phyloP scores from a whole-genome alignment of 2,888 invertebrate genomes.

The Pyrgus malvae region DNA sequence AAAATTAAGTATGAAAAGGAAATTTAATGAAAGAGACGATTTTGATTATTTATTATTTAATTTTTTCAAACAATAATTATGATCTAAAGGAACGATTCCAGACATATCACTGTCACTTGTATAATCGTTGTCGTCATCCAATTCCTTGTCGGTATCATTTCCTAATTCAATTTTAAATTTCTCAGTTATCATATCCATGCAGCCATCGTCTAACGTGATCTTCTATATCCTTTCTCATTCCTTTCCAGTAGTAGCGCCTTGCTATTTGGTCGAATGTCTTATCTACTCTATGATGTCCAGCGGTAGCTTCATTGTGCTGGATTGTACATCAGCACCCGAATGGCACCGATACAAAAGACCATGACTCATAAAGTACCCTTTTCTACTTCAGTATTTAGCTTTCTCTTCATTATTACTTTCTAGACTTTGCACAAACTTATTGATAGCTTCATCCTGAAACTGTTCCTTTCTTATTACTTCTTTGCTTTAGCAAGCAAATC shows the following conservation, averaged over 20 bases:
- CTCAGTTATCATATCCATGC: too few relatives aligned
- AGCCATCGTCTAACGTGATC: too few relatives aligned
- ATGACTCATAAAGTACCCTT: constrained; percentile 31
- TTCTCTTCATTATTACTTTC: background rate
- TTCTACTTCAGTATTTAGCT: constrained; percentile 28
- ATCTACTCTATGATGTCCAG: constrained; percentile 32
- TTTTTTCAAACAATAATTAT: too few relatives aligned
- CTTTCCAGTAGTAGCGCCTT: constrained; percentile 30
- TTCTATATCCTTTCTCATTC: constrained; percentile 29
- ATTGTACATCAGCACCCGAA: background rate
- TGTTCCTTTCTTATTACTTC: background rate
- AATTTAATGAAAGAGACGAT: too few relatives aligned
- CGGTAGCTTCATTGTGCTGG: constrained; percentile 30
- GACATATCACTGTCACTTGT: too few relatives aligned
- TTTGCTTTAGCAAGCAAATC: constrained; percentile 5
- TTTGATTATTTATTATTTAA: too few relatives aligned
- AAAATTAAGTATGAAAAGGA: too few relatives aligned
- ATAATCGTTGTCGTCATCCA: too few relatives aligned
- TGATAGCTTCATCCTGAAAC: background rate
- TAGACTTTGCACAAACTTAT: background rate
- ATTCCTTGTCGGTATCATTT: too few relatives aligned
- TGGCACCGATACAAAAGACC: constrained; percentile 26
- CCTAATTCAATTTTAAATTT: too few relatives aligned
- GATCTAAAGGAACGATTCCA: too few relatives aligned
- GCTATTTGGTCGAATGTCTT: constrained; percentile 27